Conservation (phyloP, 2,888 invertebrate genomes). For the Lampropteryx suffumata region DNA sequence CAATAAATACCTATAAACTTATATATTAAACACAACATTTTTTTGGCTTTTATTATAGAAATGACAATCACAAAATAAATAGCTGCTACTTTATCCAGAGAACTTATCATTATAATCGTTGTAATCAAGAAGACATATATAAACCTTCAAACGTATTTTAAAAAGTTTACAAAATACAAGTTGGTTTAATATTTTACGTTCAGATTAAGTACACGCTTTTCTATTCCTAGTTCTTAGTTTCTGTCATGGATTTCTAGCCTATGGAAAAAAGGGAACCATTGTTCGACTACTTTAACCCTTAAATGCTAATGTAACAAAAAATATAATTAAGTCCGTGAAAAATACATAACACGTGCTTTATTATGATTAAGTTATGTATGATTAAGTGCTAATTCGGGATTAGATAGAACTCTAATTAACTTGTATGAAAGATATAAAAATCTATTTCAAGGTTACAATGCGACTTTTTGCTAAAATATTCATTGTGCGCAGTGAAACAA, state of each 20-base stretch:
- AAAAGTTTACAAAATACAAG: not conserved
- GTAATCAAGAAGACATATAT: constrained; percentile 12
- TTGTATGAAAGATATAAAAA: constrained; percentile 40
- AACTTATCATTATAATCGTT: constrained; percentile 29
- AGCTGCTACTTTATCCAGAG: constrained; percentile 44
- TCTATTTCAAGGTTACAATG: constrained; percentile 24
- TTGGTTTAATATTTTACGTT: not conserved
- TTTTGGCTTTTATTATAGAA: constrained; percentile 73
- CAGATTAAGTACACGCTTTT: not conserved
- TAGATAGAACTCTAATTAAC: constrained; percentile 40
- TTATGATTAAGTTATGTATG: constrained; percentile 60
- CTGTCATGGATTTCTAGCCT: constrained; percentile 34
- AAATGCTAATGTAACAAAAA: constrained; percentile 76
- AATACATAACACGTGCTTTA: constrained; percentile 77
- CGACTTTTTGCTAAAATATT: constrained; percentile 5
- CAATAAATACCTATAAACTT: constrained; percentile 56
- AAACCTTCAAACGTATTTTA: not conserved
- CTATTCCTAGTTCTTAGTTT: not conserved
- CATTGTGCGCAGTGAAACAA: not conserved
- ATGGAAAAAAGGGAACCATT: constrained; percentile 55
- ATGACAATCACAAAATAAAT: constrained; percentile 74
- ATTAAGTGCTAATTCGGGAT: constrained; percentile 59
- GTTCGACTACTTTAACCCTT: constrained; percentile 45
- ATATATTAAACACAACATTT: constrained; percentile 63
- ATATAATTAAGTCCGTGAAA: constrained; percentile 77